Evolutionary conservation across 2,113 vertebrate species (phyloP), one percentile per base, ranked within the genome.

Genomic region (Saccopteryx leptura): DNA sequence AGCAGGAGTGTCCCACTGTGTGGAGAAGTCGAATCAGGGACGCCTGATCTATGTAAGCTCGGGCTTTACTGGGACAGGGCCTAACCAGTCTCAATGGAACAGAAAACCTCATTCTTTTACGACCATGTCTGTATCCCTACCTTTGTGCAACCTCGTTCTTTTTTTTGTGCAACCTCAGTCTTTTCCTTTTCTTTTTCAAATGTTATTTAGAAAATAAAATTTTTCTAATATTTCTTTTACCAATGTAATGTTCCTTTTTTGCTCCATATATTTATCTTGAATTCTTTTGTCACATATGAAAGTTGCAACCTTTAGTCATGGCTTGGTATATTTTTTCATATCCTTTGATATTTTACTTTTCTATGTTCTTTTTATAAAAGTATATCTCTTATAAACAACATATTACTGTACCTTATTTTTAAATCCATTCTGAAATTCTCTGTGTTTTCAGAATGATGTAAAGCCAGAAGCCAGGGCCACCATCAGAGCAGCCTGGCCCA

Each of bases 401-500:
- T 54, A 31, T 74, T 52, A 21, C 63, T 90, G 74, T 46, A 50
- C 72, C 66, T 93, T 46, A 82, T 71, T 90, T 96, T 68, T n/a
- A 91, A 94, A 54, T 91, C 17, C n/a, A 54, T 58, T 54, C 19
- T 60, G 65, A 91, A 58, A 60, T 11, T 85, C 3, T 26, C 46
- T 78, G 23, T 66, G 66, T 69, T 80, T 63, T 83, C 58, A 65
- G 26, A 91, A 71, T n/a, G n/a, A n/a, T n/a, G n/a, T n/a, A n/a
- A n/a, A n/a, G n/a, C n/a, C n/a, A n/a, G n/a, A n/a, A n/a, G n/a
- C n/a, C n/a, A n/a, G n/a, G n/a, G n/a, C n/a, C n/a, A n/a, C n/a
- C n/a, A n/a, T n/a, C n/a, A n/a, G n/a, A n/a, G n/a, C n/a, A n/a
- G n/a, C n/a, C n/a, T n/a, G n/a, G n/a, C n/a, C n/a, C n/a, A n/a